These are phyloP conservation scores for Gila robusta DNA, from an alignment of 2,797 vertebrate genomes.

Conservation along the genomic window DNA sequence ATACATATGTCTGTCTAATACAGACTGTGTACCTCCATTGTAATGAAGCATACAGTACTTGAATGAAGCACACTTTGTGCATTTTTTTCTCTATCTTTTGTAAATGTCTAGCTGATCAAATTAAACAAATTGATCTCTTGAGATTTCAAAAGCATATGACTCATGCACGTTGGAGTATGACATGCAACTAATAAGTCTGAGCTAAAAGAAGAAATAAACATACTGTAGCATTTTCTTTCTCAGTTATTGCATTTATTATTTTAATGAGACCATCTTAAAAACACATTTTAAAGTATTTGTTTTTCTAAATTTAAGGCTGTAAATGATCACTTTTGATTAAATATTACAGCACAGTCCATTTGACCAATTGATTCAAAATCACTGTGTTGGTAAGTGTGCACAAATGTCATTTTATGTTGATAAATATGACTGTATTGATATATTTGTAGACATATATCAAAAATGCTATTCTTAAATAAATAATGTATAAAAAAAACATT, in stretches of 20 bases:
- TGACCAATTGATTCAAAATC: background rate
- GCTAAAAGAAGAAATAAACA: background rate
- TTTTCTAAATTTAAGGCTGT: background rate
- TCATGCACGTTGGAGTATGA: background rate
- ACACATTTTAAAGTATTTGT: background rate
- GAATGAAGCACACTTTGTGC: background rate
- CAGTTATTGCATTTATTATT: background rate
- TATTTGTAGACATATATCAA: background rate
- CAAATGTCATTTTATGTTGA: background rate
- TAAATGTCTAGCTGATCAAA: slow-evolving; percentile 5
- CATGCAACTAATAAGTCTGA: background rate
- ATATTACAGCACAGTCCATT: background rate
- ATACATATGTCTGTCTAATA: background rate
- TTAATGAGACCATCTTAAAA: background rate
- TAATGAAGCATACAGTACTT: slow-evolving; percentile 15
- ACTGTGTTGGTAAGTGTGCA: background rate
- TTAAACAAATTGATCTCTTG: slow-evolving; percentile 28
- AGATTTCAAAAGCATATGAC: slow-evolving; percentile 24
- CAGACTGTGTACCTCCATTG: background rate
- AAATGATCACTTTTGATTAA: background rate
- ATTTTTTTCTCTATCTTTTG: background rate
- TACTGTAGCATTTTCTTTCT: background rate
- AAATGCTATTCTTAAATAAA: background rate
- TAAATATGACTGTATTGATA: background rate
- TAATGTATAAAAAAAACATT: background rate